Conservation (phyloP, 2,888 invertebrate genomes). For the Drosophila ezoana region DNA sequence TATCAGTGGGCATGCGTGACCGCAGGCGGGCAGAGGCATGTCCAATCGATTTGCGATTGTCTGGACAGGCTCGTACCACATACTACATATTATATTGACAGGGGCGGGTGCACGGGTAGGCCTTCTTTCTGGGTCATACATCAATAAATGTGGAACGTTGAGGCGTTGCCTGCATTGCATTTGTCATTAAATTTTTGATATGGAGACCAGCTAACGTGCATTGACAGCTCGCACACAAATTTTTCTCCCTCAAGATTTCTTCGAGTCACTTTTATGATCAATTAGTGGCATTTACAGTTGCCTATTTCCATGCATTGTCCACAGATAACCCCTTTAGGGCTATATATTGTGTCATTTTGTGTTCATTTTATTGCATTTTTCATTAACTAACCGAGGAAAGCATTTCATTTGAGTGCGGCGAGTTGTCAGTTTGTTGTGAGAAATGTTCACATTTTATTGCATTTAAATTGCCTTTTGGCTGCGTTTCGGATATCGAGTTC, state of each 20-base stretch:
- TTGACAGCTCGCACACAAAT: constrained; percentile 37
- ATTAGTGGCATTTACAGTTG: constrained; percentile 74
- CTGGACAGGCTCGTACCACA: constrained; percentile 27
- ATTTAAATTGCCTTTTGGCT: constrained; percentile 75
- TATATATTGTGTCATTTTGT: constrained; percentile 62
- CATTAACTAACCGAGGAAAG: constrained; percentile 71
- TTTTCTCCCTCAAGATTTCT: constrained; percentile 21
- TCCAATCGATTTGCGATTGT: constrained; percentile 73
- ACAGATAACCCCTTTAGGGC: constrained; percentile 52
- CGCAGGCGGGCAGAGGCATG: constrained; percentile 65
- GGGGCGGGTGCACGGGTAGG: not conserved
- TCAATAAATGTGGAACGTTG: constrained; percentile 63
- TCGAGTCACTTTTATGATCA: constrained; percentile 68
- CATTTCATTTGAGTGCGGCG: constrained; percentile 55
- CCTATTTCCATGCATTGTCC: constrained; percentile 28
- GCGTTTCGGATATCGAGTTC: constrained; percentile 70
- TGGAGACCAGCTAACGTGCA: constrained; percentile 34
- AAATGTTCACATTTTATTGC: constrained; percentile 68
- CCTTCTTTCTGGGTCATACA: constrained; percentile 70
- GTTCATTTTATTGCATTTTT: constrained; percentile 68
- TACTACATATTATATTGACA: constrained; percentile 5
- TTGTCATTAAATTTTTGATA: constrained; percentile 55
- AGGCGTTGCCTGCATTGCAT: constrained; percentile 64
- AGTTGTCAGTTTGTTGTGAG: constrained; percentile 57
- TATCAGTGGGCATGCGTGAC: constrained; percentile 83